These are phyloP conservation scores for Bombus sylvicola DNA, from an alignment of 1,140 invertebrate species.

Conservation along the genomic window DNA sequence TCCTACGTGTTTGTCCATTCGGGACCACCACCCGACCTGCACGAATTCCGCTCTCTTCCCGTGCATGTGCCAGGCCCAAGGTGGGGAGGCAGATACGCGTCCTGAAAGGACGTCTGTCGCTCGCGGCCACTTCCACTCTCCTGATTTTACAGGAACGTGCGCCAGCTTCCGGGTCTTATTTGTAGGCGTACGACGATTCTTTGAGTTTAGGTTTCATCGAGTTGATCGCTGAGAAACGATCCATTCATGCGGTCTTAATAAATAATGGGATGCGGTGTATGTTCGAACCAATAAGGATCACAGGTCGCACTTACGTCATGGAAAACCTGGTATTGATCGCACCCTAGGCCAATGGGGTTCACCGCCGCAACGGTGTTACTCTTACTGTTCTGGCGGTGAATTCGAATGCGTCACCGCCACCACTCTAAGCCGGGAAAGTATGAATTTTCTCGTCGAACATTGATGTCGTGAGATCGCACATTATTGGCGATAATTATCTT, in stretches of 20 bases:
- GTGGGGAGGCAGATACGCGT: slow-evolving; percentile 27
- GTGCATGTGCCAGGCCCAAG: slow-evolving; percentile 38
- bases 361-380: slow-evolving; percentile 30
- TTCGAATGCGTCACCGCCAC: slow-evolving; percentile 29
- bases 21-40: slow-evolving; percentile 27
- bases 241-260: slow-evolving; percentile 76
- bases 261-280: slow-evolving; percentile 81
- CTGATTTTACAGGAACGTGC: neutral
- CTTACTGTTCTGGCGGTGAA: slow-evolving; percentile 27
- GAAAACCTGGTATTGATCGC: slow-evolving; percentile 79
- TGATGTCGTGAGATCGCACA: neutral
- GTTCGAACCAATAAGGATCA: slow-evolving; percentile 77
- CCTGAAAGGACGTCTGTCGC: slow-evolving; percentile 37
- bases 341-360: slow-evolving; percentile 46
- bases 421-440: slow-evolving; percentile 11
- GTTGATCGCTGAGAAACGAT: slow-evolving; percentile 29
- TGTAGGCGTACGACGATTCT: too few relatives aligned
- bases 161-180: neutral
- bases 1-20: slow-evolving; percentile 19
- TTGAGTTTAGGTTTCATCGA: neutral
- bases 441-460: neutral
- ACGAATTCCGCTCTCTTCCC: slow-evolving; percentile 57
- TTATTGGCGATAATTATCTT: neutral
- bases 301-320: slow-evolving; percentile 78
- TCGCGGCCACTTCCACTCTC: slow-evolving; percentile 3